Evolutionary conservation across 2,888 invertebrate species (phyloP).

Genomic region (Nycteola revayana): DNA sequence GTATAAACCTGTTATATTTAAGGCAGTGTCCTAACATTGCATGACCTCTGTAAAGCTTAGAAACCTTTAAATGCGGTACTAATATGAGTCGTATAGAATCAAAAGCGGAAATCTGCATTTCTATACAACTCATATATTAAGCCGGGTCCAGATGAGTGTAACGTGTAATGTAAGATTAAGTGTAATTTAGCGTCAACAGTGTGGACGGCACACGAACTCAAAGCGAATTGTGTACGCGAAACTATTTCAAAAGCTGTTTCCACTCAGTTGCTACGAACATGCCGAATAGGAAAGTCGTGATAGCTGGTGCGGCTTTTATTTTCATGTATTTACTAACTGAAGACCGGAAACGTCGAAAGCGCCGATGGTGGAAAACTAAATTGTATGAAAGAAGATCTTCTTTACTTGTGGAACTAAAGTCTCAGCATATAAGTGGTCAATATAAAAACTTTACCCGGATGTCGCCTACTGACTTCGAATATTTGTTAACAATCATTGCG

Average conservation of each 20-base stretch:
- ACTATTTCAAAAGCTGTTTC: slow-evolving; percentile 11
- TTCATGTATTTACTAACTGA: slow-evolving; percentile 11
- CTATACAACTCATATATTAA: no score
- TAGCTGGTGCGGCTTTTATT: slow-evolving; percentile 14
- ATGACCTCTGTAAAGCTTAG: no score
- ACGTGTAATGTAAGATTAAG: slow-evolving; percentile 15
- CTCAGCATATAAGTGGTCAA: slow-evolving; percentile 15
- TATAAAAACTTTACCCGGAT: slow-evolving; percentile 19
- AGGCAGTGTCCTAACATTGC: no score
- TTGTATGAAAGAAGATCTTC: slow-evolving; percentile 12
- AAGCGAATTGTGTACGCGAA: slow-evolving; percentile 13
- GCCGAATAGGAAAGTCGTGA: slow-evolving; percentile 14
- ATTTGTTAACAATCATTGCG: slow-evolving; percentile 16
- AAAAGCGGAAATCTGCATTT: no score
- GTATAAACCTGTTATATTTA: no score
- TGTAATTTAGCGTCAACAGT: slow-evolving; percentile 14
- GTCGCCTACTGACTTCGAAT: slow-evolving; percentile 17
- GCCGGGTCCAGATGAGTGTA: slow-evolving; percentile 15
- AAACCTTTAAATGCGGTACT: no score
- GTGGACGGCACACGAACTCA: slow-evolving; percentile 16
- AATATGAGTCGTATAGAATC: no score
- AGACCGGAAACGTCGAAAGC: slow-evolving; percentile 10
- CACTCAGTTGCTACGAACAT: slow-evolving; percentile 14
- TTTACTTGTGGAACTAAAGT: slow-evolving; percentile 12
- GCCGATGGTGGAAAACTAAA: slow-evolving; percentile 13